phyloP scores from a whole-genome alignment of 2,797 vertebrate genomes.

The Paratrypauchen microcephalus region DNA sequence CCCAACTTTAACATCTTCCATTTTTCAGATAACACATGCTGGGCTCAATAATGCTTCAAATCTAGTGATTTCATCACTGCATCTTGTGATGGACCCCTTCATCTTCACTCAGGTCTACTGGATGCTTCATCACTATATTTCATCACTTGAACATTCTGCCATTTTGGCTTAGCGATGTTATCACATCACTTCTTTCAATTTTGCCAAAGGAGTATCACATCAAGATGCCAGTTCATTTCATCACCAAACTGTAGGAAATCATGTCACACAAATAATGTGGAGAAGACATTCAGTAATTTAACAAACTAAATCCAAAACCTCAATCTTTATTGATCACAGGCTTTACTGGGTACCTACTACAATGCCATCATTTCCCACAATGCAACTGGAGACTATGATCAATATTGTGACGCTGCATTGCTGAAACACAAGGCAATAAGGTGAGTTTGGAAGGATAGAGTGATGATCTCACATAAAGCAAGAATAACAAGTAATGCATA shows the following conservation, averaged over 20 bases:
- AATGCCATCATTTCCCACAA: constrained; percentile 2
- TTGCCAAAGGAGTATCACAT: constrained; percentile 12
- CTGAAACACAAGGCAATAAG: neutral
- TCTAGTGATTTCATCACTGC: constrained; percentile 23
- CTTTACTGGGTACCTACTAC: neutral
- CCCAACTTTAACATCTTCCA: constrained; percentile 28
- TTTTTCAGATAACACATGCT: constrained; percentile 8
- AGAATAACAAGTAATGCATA: neutral
- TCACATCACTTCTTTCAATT: constrained; percentile 14
- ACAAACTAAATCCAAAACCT: neutral
- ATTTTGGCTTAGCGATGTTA: neutral
- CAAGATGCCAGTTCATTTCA: constrained; percentile 10
- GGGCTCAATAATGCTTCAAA: constrained; percentile 8
- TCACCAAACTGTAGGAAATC: neutral
- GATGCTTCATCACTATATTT: constrained; percentile 13
- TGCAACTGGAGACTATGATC: constrained; percentile 5
- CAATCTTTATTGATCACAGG: neutral
- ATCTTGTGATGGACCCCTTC: neutral
- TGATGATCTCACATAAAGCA: neutral
- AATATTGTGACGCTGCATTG: neutral
- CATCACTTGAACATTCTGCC: too few relatives aligned
- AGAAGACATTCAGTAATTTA: neutral
- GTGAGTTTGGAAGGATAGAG: neutral
- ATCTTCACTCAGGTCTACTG: constrained; percentile 26
- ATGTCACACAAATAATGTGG: neutral